Conservation (phyloP, 2,888 invertebrate genomes). For the Netelia melanura region DNA sequence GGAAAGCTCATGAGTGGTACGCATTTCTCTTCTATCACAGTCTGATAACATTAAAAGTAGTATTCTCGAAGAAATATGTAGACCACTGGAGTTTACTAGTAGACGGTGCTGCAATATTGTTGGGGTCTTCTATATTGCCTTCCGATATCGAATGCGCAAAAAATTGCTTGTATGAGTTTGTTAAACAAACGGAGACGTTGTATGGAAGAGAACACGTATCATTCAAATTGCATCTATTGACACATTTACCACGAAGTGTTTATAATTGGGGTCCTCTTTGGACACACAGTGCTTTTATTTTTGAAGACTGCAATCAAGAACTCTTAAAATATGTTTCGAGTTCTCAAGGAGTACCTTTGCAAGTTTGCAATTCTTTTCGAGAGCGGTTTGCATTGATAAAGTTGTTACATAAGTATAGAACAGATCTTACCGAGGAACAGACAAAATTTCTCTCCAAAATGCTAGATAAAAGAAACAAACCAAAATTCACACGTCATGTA, state of each 20-base stretch:
- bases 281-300: slow-evolving; percentile 63
- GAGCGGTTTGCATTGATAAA: slow-evolving; percentile 7
- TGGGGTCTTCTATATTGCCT: slow-evolving; percentile 52
- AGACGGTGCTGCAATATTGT: slow-evolving; percentile 55
- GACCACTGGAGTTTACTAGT: slow-evolving; percentile 68
- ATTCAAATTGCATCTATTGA: slow-evolving; percentile 66
- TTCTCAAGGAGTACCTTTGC: slow-evolving; percentile 50
- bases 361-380: slow-evolving; percentile 49
- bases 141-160: slow-evolving; percentile 57
- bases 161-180: slow-evolving; percentile 35
- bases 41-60: slow-evolving; percentile 35
- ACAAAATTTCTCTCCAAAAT: slow-evolving; percentile 5
- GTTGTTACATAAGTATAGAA: slow-evolving; percentile 6
- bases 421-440: not conserved
- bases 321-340: slow-evolving; percentile 53
- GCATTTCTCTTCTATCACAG: slow-evolving; percentile 68
- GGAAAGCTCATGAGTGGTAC: slow-evolving; percentile 66
- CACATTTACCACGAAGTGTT: slow-evolving; percentile 63
- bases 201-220: slow-evolving; percentile 64
- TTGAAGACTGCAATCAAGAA: slow-evolving; percentile 65
- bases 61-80: slow-evolving; percentile 51
- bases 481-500: not conserved
- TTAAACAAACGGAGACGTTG: slow-evolving; percentile 40
- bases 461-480: slow-evolving; percentile 1
- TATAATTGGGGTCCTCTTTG: slow-evolving; percentile 67